These are phyloP conservation scores for Nematopogon swammerdamellus DNA, from an alignment of 2,888 invertebrate genomes.

Conservation along the genomic window DNA sequence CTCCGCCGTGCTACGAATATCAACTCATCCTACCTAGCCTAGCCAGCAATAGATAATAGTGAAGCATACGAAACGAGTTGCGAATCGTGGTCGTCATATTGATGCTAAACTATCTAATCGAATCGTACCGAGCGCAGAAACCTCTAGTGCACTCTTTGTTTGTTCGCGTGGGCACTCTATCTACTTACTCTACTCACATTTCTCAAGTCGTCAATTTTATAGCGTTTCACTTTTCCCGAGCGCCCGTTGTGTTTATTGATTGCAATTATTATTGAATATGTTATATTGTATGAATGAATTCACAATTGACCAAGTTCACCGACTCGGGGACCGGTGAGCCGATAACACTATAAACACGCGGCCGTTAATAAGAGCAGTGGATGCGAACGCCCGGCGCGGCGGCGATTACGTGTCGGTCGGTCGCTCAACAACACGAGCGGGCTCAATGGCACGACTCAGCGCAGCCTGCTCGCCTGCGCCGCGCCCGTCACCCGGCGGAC, in stretches of 20 bases:
- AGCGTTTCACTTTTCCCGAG: too few relatives aligned
- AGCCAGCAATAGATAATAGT: background rate
- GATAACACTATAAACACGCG: background rate
- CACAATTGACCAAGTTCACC: background rate
- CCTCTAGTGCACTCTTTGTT: too few relatives aligned
- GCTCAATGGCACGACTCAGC: background rate
- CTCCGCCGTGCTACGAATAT: slow-evolving; percentile 20
- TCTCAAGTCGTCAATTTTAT: too few relatives aligned
- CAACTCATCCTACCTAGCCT: slow-evolving; percentile 9
- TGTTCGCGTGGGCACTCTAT: too few relatives aligned
- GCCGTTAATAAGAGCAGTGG: background rate
- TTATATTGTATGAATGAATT: background rate
- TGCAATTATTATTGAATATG: too few relatives aligned
- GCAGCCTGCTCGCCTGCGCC: background rate
- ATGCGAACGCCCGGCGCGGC: background rate
- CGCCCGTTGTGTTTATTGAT: too few relatives aligned
- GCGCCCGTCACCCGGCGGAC: too few relatives aligned
- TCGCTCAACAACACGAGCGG: background rate
- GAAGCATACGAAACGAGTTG: background rate
- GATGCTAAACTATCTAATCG: background rate
- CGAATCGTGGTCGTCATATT: background rate
- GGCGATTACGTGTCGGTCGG: background rate
- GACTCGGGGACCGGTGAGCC: background rate
- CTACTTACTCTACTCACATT: too few relatives aligned
- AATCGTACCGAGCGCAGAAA: too few relatives aligned